These are phyloP conservation scores for Protaetia brevitarsis DNA, from an alignment of 1,140 invertebrate species.

Conservation along the genomic window DNA sequence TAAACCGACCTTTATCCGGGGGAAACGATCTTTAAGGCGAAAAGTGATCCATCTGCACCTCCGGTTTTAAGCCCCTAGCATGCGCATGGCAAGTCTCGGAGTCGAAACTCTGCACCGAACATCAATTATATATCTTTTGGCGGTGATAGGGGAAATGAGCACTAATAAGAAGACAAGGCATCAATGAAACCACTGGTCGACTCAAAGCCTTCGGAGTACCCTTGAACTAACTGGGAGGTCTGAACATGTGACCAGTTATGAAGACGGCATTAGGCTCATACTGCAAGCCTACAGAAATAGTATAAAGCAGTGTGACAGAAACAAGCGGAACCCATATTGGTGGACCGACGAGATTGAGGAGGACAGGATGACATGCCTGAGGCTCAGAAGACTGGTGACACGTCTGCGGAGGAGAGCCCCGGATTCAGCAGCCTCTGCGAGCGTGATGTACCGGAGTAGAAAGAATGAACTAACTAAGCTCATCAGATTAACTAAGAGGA, in stretches of 20 bases:
- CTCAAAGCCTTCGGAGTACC: neutral
- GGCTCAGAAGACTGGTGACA: neutral
- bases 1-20: too few relatives aligned
- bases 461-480: neutral
- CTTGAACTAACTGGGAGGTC: neutral
- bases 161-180: too few relatives aligned
- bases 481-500: neutral
- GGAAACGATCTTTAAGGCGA: too few relatives aligned
- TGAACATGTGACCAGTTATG: neutral
- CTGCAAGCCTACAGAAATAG: neutral
- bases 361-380: neutral
- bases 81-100: too few relatives aligned
- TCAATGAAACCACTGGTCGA: neutral
- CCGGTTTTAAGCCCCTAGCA: too few relatives aligned
- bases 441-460: neutral
- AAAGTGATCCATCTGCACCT: too few relatives aligned
- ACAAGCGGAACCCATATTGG: neutral
- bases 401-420: neutral
- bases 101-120: too few relatives aligned
- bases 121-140: too few relatives aligned
- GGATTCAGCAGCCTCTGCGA: neutral
- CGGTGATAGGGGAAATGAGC: too few relatives aligned
- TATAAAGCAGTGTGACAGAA: neutral
- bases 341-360: neutral
- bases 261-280: neutral